Evolutionary conservation across 2,888 invertebrate species (phyloP), one percentile per base, ranked within the genome.

Genomic region (Lypha dubia): DNA sequence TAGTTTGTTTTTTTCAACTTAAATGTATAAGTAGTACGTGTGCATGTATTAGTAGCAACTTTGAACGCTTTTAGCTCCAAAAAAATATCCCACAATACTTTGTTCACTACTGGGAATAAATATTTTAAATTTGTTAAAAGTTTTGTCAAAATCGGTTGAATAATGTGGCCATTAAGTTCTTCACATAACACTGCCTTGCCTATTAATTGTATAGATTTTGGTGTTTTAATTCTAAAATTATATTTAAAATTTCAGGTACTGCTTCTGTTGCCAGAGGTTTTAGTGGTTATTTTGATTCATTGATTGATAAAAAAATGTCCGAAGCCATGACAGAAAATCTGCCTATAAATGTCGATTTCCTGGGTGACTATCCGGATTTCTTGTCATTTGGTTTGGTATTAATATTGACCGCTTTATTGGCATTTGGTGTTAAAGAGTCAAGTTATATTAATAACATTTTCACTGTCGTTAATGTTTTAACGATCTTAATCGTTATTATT

Each of bases 381-480:
- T 93, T 96, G 62, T 94, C 96, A 0, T 94, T 95, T 86, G 92
- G 92, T 8, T 93, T 96, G 87, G 94, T 96, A 0, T 86, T 95
- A 63, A 86, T 95, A 9, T 89, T 95, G 51, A 93, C 94, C 91
- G 94, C 92, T 3, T 88, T 97, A 0, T 93, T 97, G 56, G 94
- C 95, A 0, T 92, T 95, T 75, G 97, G 97, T 0, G 97, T 96
- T 24, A 95, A 94, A 88, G 97, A 97, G 91, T 97, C 97, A 0
- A 96, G 98, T 4, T 94, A 95, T 68, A 92, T 98, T 85, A 99
- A 99, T 93, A 99, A 98, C 90, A 93, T 98, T 56, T 98, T 99
- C 91, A 98, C 98, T 0, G 93, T 94, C 0, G 93, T 98, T n/a
- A 99, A 99, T 93, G 91, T 99, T 86, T 86, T 94, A 0, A 97